These are phyloP conservation scores for Globia sparganii DNA, from an alignment of 2,888 invertebrate genomes.

Conservation along the genomic window DNA sequence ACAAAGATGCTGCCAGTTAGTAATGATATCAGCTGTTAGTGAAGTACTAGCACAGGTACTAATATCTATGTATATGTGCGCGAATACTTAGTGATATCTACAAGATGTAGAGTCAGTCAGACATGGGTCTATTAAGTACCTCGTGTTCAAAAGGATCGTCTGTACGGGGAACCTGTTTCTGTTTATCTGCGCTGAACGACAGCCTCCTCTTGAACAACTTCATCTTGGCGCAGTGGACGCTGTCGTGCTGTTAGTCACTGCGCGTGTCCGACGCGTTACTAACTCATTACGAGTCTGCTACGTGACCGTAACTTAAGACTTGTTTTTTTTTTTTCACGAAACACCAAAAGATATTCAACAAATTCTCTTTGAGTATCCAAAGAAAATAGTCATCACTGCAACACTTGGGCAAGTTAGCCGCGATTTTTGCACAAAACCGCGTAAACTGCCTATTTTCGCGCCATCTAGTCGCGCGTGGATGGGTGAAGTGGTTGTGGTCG, in stretches of 20 bases:
- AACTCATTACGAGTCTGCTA: conserved; percentile 71
- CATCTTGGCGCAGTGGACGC: conserved; percentile 79
- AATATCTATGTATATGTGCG: conserved; percentile 28
- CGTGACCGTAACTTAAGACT: conserved; percentile 54
- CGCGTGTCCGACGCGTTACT: conserved; percentile 70
- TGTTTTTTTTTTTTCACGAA: conserved; percentile 39
- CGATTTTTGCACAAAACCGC: conserved; percentile 76
- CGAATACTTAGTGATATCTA: conserved; percentile 53
- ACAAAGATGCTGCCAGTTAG: conserved; percentile 39
- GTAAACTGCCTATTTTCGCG: conserved; percentile 77
- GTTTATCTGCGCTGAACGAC: conserved; percentile 88
- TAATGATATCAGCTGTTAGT: conserved; percentile 55
- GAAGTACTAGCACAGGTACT: too few relatives aligned
- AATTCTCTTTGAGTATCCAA: conserved; percentile 74
- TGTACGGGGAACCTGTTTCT: conserved; percentile 84
- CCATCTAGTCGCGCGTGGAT: conserved; percentile 69
- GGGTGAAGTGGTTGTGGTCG: conserved; percentile 60
- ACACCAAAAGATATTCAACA: conserved; percentile 63
- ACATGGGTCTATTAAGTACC: conserved; percentile 78
- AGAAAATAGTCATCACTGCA: conserved; percentile 73
- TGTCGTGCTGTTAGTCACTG: conserved; percentile 73
- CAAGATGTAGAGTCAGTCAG: conserved; percentile 48
- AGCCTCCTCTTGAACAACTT: conserved; percentile 89
- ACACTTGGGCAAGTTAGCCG: conserved; percentile 71
- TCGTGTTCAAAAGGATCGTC: conserved; percentile 89